Percentiles rank a stretch among this genome's conserved stretches.
Conservation (phyloP, 2,797 vertebrate genomes). For the Gymnothorax reevesii region DNA sequence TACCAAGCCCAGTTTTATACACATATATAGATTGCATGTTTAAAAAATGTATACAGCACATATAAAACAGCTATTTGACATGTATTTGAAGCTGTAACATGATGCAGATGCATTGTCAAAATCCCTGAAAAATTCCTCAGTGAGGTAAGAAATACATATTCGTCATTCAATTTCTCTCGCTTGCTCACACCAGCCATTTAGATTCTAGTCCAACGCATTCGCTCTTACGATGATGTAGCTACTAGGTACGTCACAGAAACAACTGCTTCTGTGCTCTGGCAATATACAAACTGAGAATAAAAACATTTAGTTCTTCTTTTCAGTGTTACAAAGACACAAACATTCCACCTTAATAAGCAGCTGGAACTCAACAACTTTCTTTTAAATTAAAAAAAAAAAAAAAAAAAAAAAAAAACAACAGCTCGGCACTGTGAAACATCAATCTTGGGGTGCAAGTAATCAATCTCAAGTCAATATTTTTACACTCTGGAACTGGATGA, state of each 20-base stretch:
- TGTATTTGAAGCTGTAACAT: slow-evolving; percentile 84
- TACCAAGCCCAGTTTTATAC: slow-evolving; percentile 81
- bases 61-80: slow-evolving; percentile 84
- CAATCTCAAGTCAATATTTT: slow-evolving; percentile 42
- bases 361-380: slow-evolving; percentile 71
- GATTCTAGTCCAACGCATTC: slow-evolving; percentile 46
- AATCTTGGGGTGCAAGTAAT: slow-evolving; percentile 60
- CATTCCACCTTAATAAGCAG: slow-evolving; percentile 73
- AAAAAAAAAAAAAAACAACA: too few relatives aligned
- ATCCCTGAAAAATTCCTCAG: slow-evolving; percentile 95
- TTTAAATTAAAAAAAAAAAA: slow-evolving; percentile 57
- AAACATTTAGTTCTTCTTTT: slow-evolving; percentile 66
- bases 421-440: slow-evolving; percentile 65
- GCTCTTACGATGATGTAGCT: slow-evolving; percentile 68
- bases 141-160: slow-evolving; percentile 88
- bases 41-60: slow-evolving; percentile 82
- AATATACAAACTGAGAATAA: slow-evolving; percentile 75
- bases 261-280: slow-evolving; percentile 74
- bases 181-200: slow-evolving; percentile 47
- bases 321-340: slow-evolving; percentile 69
- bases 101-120: slow-evolving; percentile 87
- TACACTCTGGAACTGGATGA: slow-evolving; percentile 48
- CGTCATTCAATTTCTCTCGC: slow-evolving; percentile 69
- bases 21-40: slow-evolving; percentile 82
- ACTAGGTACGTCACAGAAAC: slow-evolving; percentile 78